Conservation (phyloP, 2,797 vertebrate genomes). For the Morelia viridis region DNA sequence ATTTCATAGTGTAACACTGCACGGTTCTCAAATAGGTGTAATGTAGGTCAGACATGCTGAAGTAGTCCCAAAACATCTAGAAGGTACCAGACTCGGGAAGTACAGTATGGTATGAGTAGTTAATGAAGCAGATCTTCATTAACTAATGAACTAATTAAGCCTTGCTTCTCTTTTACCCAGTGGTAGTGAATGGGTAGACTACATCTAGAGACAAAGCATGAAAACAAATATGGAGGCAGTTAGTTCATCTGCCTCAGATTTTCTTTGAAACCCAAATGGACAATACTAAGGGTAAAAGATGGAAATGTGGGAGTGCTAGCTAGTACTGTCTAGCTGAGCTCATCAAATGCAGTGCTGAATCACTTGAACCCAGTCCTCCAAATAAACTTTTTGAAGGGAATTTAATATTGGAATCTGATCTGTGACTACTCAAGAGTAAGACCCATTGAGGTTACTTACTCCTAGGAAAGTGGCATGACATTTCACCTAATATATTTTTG, state of each 20-base stretch:
- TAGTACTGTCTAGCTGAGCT: neutral
- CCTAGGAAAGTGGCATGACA: neutral
- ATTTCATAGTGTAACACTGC: slow-evolving; percentile 18
- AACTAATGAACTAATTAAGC: too few relatives aligned
- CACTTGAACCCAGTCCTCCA: neutral
- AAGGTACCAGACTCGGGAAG: neutral
- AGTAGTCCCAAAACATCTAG: neutral
- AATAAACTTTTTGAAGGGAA: neutral
- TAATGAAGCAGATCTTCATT: neutral
- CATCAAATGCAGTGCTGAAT: neutral
- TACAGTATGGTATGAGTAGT: neutral
- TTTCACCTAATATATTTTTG: neutral
- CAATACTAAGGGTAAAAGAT: neutral
- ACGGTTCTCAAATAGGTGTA: neutral
- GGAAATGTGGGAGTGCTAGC: neutral
- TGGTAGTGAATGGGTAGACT: neutral
- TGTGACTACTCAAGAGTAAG: neutral
- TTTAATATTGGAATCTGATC: neutral
- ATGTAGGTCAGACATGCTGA: neutral
- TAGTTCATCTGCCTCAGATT: neutral
- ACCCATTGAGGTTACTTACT: neutral
- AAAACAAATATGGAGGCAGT: neutral
- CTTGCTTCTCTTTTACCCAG: neutral
- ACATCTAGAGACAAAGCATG: neutral
- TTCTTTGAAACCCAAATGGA: neutral